Conservation (phyloP, 2,888 invertebrate genomes). For the Argyra leucocephala region DNA sequence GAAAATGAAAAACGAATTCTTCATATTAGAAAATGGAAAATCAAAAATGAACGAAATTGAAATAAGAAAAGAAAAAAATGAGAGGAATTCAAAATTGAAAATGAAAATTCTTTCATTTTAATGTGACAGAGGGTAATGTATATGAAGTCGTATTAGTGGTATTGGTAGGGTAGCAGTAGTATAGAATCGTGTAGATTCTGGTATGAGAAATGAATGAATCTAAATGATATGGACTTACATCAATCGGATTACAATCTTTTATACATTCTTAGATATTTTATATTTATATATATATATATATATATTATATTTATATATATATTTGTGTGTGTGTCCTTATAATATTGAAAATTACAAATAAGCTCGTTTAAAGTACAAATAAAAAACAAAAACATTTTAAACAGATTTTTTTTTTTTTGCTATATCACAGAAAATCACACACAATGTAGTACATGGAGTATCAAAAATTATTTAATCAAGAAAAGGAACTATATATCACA, state of each 20-base stretch:
- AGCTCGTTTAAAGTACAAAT: not conserved
- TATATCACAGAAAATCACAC: too few species aligned
- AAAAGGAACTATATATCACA: too few species aligned
- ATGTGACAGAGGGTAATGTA: too few species aligned
- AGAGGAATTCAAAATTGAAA: conserved; percentile 2
- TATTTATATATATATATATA: not conserved
- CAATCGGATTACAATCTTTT: conserved; percentile 1
- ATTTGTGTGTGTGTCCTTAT: not conserved
- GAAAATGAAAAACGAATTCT: not conserved
- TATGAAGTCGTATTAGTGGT: too few species aligned
- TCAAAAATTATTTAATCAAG: too few species aligned
- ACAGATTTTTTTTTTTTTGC: not conserved
- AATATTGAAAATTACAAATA: conserved; percentile 1
- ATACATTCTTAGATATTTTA: not conserved
- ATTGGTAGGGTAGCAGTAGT: too few species aligned
- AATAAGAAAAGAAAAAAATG: not conserved
- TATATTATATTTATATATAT: not conserved
- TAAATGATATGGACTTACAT: conserved; percentile 3
- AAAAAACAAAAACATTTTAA: too few species aligned
- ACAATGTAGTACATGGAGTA: too few species aligned
- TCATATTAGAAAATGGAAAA: not conserved
- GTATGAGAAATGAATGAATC: conserved; percentile 2
- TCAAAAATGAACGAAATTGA: not conserved
- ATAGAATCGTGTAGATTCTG: too few species aligned
- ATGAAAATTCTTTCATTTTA: not conserved